A percentile compares a stretch with the other conserved stretches of the same genome.
phyloP scores from a whole-genome alignment of 64 coral and sea anemone species.

The Montipora efflorescens region DNA sequence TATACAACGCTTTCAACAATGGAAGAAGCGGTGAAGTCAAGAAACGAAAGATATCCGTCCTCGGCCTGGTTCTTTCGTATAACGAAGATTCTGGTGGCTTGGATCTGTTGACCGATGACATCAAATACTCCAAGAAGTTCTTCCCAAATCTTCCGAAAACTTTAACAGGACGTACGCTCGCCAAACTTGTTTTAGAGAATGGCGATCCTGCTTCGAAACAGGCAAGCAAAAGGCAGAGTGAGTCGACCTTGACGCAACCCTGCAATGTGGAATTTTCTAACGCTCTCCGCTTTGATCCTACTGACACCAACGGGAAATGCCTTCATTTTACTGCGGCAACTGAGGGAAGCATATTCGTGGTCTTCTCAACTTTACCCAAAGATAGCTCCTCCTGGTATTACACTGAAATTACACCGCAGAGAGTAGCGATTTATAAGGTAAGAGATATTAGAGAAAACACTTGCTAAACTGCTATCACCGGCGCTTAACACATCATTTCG shows the following conservation, averaged over 20 bases:
- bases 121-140: neutral
- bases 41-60: constrained; percentile 15
- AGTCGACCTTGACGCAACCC: neutral
- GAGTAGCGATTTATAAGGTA: constrained; percentile 57
- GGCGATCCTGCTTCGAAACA: neutral
- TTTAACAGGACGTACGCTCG: constrained; percentile 3
- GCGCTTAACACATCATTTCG: too few relatives aligned
- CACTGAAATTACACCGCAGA: constrained; percentile 21
- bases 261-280: constrained; percentile 73
- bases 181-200: neutral
- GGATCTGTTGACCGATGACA: neutral
- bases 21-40: neutral
- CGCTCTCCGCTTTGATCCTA: constrained; percentile 54
- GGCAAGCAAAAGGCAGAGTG: neutral
- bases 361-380: constrained; percentile 58
- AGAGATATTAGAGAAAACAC: neutral
- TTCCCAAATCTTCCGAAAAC: constrained; percentile 11
- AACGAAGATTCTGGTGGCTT: neutral
- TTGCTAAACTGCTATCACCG: too few relatives aligned
- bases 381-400: constrained; percentile 54
- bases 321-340: constrained; percentile 66
- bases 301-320: constrained; percentile 53
- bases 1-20: constrained; percentile 50
- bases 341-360: constrained; percentile 40
- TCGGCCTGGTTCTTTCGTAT: constrained; percentile 37